A percentile compares a stretch with the other conserved stretches of the same genome.
phyloP scores from a whole-genome alignment of 2,888 invertebrate species.

The Argyresthia albistria region DNA sequence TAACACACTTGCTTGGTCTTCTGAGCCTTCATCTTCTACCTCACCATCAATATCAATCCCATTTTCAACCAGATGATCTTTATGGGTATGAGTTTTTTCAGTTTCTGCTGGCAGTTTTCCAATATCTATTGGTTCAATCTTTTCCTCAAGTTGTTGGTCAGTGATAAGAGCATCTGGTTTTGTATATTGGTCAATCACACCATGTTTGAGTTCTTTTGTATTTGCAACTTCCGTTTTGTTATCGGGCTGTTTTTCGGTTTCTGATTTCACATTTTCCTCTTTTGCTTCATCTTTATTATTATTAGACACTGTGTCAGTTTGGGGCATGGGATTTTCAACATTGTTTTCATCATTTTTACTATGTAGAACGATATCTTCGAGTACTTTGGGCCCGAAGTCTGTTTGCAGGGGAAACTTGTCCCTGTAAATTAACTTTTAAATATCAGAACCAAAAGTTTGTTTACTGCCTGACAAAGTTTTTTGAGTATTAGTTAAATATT shows the following conservation, averaged over 20 bases:
- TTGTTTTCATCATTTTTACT: slow-evolving; percentile 6
- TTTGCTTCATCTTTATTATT: not conserved
- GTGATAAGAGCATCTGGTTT: too few relatives aligned
- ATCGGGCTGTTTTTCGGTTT: too few relatives aligned
- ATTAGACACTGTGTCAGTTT: not conserved
- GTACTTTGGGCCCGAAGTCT: slow-evolving; percentile 18
- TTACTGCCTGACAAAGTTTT: not conserved
- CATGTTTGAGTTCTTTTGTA: too few relatives aligned
- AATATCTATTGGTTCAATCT: not conserved
- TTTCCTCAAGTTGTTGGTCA: too few relatives aligned
- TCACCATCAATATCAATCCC: not conserved
- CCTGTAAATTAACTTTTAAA: slow-evolving; percentile 20
- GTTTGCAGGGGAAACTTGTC: slow-evolving; percentile 30
- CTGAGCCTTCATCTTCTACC: not conserved
- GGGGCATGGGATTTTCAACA: not conserved
- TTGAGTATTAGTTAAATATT: not conserved
- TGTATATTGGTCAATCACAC: too few relatives aligned
- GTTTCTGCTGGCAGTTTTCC: not conserved
- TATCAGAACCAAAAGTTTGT: slow-evolving; percentile 11
- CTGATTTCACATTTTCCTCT: not conserved
- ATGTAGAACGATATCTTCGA: slow-evolving; percentile 19
- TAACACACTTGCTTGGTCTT: not conserved
- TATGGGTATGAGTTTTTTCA: not conserved
- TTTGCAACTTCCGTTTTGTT: too few relatives aligned
- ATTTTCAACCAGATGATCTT: not conserved